Percentiles rank a stretch among this genome's conserved stretches.
Conservation (phyloP, 1,140 invertebrate species). For the Drosophila rufa region DNA sequence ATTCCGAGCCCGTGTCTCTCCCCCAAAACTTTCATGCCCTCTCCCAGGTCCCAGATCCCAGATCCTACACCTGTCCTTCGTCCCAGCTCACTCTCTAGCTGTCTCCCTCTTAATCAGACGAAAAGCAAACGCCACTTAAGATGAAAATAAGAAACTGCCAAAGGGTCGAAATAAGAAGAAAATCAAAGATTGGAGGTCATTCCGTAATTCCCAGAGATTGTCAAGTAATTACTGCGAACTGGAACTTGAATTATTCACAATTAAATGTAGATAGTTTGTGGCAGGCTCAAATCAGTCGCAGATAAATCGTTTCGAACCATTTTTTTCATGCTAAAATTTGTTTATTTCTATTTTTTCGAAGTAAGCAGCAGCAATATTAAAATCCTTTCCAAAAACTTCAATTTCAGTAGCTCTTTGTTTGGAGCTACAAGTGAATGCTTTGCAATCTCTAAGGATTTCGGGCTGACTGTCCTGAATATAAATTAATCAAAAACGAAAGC, state of each 20-base stretch:
- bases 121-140: conserved; percentile 57
- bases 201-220: conserved; percentile 6
- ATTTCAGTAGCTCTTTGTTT: background rate
- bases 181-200: conserved; percentile 6
- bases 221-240: conserved; percentile 1
- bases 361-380: background rate
- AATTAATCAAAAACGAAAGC: conserved; percentile 28
- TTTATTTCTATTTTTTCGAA: too few species aligned
- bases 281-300: too few species aligned
- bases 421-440: background rate
- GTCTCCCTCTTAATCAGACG: conserved; percentile 27
- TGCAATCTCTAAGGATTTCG: conserved; percentile 9
- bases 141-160: conserved; percentile 68
- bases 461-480: background rate
- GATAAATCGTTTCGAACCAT: too few species aligned
- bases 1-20: background rate
- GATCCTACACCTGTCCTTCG: too few species aligned
- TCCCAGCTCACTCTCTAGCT: conserved; percentile 11
- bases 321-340: too few species aligned
- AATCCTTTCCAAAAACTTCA: background rate
- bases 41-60: background rate
- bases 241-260: too few species aligned
- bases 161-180: conserved; percentile 47
- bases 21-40: background rate
- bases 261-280: too few species aligned